phyloP scores from a whole-genome alignment of 2,888 invertebrate genomes.

The Graphium colonna region DNA sequence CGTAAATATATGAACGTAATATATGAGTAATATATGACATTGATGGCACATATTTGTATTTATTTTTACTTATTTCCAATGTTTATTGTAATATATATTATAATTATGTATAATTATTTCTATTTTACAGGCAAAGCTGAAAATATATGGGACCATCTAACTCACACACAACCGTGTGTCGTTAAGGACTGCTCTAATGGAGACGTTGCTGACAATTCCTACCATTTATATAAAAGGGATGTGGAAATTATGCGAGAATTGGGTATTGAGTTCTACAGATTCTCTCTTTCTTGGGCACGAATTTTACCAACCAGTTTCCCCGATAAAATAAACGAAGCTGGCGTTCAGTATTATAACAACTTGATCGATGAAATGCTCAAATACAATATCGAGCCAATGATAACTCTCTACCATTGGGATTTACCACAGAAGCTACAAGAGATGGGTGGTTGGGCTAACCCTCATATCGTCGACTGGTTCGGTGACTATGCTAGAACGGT shows the following conservation, averaged over 20 bases:
- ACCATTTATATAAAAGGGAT: constrained; percentile 79
- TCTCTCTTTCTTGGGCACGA: constrained; percentile 82
- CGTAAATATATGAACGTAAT: too few species aligned
- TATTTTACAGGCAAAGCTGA: constrained; percentile 69
- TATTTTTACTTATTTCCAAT: constrained; percentile 2
- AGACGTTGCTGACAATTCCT: constrained; percentile 78
- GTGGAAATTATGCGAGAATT: too few species aligned
- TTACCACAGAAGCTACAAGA: constrained; percentile 58
- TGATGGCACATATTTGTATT: too few species aligned
- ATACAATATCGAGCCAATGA: constrained; percentile 79
- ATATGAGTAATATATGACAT: too few species aligned
- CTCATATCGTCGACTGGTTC: constrained; percentile 53
- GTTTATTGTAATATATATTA: constrained; percentile 1
- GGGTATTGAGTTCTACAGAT: constrained; percentile 68
- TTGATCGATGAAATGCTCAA: too few species aligned
- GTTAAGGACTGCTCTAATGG: constrained; percentile 76
- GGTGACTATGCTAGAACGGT: constrained; percentile 50
- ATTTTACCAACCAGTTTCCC: constrained; percentile 78
- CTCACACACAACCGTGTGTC: constrained; percentile 62
- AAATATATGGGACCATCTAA: constrained; percentile 81
- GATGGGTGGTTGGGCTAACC: constrained; percentile 66
- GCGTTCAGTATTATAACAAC: constrained; percentile 49
- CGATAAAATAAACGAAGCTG: too few species aligned
- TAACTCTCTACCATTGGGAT: too few species aligned
- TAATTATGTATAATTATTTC: not conserved